Percentiles rank a stretch among this genome's conserved stretches.
Evolutionary conservation across 2,888 invertebrate species (phyloP).

Genomic region (Watsonalla cultraria): DNA sequence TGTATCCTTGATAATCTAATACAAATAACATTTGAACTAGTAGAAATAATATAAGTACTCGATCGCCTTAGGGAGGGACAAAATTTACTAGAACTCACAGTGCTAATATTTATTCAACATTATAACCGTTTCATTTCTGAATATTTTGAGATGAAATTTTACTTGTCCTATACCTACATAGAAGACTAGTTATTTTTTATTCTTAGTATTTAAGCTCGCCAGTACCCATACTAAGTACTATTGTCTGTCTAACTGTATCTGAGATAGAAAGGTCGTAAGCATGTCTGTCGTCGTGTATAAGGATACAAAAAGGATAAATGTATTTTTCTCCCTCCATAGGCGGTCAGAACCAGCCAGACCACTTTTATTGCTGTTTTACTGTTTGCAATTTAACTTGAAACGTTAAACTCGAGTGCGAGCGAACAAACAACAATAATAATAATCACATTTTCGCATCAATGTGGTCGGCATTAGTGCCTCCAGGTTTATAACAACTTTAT

Average conservation of each 20-base stretch:
- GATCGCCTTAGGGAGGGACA: constrained; percentile 13
- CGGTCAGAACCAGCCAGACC: constrained; percentile 51
- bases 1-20: too few species aligned
- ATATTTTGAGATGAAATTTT: too few species aligned
- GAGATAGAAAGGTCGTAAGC: constrained; percentile 17
- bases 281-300: constrained; percentile 16
- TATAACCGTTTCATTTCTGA: constrained; percentile 17
- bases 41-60: too few species aligned
- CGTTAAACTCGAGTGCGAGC: constrained; percentile 49
- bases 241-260: neutral
- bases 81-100: constrained; percentile 16
- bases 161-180: too few species aligned
- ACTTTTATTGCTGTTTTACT: constrained; percentile 68
- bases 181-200: too few species aligned
- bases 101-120: constrained; percentile 28
- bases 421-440: constrained; percentile 56
- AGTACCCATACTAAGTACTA: too few species aligned
- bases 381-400: constrained; percentile 70
- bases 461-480: constrained; percentile 23
- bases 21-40: too few species aligned
- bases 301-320: constrained; percentile 27
- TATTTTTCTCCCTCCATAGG: constrained; percentile 39
- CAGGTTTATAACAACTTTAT: constrained; percentile 6
- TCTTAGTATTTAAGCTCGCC: too few species aligned
- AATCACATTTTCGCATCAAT: constrained; percentile 42